phyloP scores from a whole-genome alignment of 2,797 vertebrate genomes.

The Takifugu rubripes region DNA sequence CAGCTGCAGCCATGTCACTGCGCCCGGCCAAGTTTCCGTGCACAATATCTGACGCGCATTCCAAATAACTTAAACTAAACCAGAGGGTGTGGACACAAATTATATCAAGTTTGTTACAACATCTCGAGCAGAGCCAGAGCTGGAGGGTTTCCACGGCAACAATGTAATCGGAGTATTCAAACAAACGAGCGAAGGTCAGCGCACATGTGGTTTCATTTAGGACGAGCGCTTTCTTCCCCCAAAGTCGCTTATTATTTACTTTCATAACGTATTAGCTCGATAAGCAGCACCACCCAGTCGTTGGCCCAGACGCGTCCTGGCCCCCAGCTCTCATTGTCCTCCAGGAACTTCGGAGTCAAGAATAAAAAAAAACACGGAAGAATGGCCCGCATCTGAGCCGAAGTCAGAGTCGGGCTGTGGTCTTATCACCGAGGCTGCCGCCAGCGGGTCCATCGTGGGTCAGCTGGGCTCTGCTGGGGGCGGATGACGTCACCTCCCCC shows the following conservation, averaged over 20 bases:
- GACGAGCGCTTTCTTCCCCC: slow-evolving; percentile 63
- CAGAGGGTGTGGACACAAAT: slow-evolving; percentile 78
- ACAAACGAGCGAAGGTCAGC: slow-evolving; percentile 78
- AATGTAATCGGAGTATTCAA: slow-evolving; percentile 79
- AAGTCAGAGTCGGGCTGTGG: slow-evolving; percentile 40
- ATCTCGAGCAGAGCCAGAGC: slow-evolving; percentile 72
- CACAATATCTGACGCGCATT: slow-evolving; percentile 71
- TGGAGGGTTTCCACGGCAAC: slow-evolving; percentile 75
- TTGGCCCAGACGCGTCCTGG: slow-evolving; percentile 54
- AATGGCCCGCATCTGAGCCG: slow-evolving; percentile 35
- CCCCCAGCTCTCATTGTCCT: slow-evolving; percentile 22
- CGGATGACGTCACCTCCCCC: slow-evolving; percentile 75
- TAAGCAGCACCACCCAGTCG: slow-evolving; percentile 76
- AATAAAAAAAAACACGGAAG: slow-evolving; percentile 32
- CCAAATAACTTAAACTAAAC: slow-evolving; percentile 74
- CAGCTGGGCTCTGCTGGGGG: slow-evolving; percentile 29
- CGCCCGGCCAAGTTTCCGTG: slow-evolving; percentile 71
- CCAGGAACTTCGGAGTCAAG: slow-evolving; percentile 28
- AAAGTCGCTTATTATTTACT: slow-evolving; percentile 76
- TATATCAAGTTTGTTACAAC: slow-evolving; percentile 82
- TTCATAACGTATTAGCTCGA: slow-evolving; percentile 79
- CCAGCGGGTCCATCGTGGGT: slow-evolving; percentile 26
- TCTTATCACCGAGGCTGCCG: slow-evolving; percentile 1
- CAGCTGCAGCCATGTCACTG: slow-evolving; percentile 68
- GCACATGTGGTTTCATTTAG: slow-evolving; percentile 79